These are phyloP conservation scores for Microctonus aethiopoides DNA, from an alignment of 2,888 invertebrate genomes.

Conservation along the genomic window DNA sequence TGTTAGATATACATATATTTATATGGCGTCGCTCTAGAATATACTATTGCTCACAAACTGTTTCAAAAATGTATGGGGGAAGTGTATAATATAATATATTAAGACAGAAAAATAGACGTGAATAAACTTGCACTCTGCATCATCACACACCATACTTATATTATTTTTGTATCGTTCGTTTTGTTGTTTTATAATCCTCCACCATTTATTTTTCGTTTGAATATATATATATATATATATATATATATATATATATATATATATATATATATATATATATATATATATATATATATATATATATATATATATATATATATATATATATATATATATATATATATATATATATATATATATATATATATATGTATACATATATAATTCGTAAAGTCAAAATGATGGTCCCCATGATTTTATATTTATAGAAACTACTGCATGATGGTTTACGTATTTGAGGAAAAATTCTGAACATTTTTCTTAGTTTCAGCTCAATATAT, in stretches of 20 bases:
- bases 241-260: constrained; percentile 16
- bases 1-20: not conserved
- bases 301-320: too few relatives aligned
- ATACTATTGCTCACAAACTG: not conserved
- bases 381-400: too few relatives aligned
- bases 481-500: not conserved
- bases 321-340: too few relatives aligned
- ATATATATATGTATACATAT: too few relatives aligned
- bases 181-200: constrained; percentile 12
- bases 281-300: too few relatives aligned
- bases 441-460: constrained; percentile 61
- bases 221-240: constrained; percentile 17
- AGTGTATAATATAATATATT: constrained; percentile 26
- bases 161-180: constrained; percentile 2
- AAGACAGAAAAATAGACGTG: constrained; percentile 21
- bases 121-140: not conserved
- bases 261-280: too few relatives aligned
- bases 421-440: constrained; percentile 54
- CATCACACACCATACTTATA: not conserved
- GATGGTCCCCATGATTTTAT: too few relatives aligned
- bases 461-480: constrained; percentile 43
- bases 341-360: too few relatives aligned
- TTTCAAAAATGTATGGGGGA: constrained; percentile 30
- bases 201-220: not conserved
- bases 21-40: not conserved